Evolutionary conservation across 1,140 invertebrate genomes (phyloP).

Genomic region (Pachyrhynchus sulphureomaculatus): DNA sequence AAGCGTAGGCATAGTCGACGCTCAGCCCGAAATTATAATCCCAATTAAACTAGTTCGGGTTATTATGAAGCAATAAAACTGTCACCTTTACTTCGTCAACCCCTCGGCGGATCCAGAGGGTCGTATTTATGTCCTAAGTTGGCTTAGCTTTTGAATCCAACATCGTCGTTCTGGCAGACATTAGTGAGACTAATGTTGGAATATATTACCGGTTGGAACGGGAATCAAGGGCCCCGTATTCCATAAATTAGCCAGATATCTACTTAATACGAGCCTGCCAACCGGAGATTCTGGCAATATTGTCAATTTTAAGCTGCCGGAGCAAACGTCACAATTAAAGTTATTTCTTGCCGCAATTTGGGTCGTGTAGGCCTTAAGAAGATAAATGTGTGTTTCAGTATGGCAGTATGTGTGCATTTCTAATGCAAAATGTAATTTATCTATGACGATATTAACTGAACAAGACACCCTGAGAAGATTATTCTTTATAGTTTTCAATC

Average conservation of each 20-base stretch:
- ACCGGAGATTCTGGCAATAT: conserved; percentile 44
- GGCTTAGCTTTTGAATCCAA: conserved; percentile 35
- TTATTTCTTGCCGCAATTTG: conserved; percentile 22
- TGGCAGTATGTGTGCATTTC: too few relatives aligned
- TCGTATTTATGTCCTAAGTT: conserved; percentile 33
- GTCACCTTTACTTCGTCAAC: conserved; percentile 31
- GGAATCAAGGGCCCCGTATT: conserved; percentile 41
- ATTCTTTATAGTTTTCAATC: too few relatives aligned
- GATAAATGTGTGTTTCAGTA: conserved; percentile 6
- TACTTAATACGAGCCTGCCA: conserved; percentile 50
- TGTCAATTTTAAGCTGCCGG: conserved; percentile 42
- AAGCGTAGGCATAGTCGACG: conserved; percentile 1
- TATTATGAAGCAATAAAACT: conserved; percentile 34
- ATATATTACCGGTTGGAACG: conserved; percentile 47
- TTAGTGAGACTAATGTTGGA: conserved; percentile 50
- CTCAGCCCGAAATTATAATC: conserved; percentile 18
- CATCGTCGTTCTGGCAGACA: conserved; percentile 49
- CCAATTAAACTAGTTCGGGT: conserved; percentile 29
- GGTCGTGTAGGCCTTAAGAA: conserved; percentile 2
- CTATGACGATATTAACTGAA: too few relatives aligned
- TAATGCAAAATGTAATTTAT: too few relatives aligned
- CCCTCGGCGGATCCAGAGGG: conserved; percentile 30
- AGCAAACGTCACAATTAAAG: conserved; percentile 30
- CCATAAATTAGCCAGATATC: conserved; percentile 51
- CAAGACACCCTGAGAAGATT: too few relatives aligned